Conservation (phyloP, 2,113 vertebrate genomes). For the Otis tarda region DNA sequence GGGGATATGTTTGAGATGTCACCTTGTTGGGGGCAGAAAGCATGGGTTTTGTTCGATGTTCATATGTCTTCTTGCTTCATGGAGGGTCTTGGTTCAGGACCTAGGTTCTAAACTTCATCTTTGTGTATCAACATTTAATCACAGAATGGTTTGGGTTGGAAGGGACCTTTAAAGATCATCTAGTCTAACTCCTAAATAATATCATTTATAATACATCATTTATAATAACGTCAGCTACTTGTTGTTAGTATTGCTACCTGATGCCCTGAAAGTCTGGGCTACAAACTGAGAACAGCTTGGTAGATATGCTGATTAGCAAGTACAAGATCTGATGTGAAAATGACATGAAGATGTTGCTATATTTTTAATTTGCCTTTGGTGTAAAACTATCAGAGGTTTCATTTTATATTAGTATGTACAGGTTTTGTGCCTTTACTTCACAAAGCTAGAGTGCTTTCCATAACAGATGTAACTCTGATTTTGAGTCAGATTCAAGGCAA, state of each 20-base stretch:
- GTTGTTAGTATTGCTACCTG: background rate
- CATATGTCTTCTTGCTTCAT: background rate
- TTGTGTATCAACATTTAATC: background rate
- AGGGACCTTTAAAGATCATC: background rate
- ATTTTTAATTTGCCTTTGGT: background rate
- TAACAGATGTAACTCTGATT: constrained; percentile 28
- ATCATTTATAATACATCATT: background rate
- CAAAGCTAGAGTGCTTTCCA: background rate
- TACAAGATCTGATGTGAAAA: background rate
- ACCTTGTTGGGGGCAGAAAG: background rate
- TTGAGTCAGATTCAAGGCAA: background rate
- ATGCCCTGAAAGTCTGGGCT: background rate
- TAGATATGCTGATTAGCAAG: background rate
- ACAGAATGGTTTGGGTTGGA: background rate
- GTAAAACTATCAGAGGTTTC: background rate
- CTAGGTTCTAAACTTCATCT: background rate
- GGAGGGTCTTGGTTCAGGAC: background rate
- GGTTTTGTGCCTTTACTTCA: background rate
- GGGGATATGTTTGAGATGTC: background rate
- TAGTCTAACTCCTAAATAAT: background rate
- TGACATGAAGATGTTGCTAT: background rate
- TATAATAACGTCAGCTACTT: background rate
- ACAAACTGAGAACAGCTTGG: background rate
- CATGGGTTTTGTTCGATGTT: background rate
- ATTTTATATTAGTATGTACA: background rate